Conservation (phyloP, 2,888 invertebrate genomes). For the Acleris sparsana region DNA sequence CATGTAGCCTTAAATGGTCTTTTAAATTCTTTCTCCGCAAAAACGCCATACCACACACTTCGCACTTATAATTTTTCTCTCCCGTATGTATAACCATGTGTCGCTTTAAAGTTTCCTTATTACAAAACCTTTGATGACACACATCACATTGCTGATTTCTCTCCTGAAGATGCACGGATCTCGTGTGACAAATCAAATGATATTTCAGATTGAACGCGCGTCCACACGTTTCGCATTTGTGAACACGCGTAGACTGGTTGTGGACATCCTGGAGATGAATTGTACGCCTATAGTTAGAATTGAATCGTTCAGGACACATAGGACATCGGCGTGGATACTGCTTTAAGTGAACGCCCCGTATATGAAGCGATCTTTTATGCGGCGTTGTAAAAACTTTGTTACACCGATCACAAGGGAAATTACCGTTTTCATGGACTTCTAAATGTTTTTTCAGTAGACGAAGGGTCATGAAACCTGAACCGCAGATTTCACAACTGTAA, state of each 20-base stretch:
- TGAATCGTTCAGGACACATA: constrained; percentile 74
- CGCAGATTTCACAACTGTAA: constrained; percentile 77
- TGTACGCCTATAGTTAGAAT: constrained; percentile 73
- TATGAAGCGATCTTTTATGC: constrained; percentile 68
- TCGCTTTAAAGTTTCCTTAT: constrained; percentile 80
- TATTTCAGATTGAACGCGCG: constrained; percentile 74
- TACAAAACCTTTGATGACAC: constrained; percentile 80
- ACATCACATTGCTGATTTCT: constrained; percentile 80
- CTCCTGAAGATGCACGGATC: constrained; percentile 75
- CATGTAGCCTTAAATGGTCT: constrained; percentile 72
- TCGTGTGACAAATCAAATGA: constrained; percentile 71
- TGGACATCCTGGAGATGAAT: constrained; percentile 78
- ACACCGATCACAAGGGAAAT: constrained; percentile 71
- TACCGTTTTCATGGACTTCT: constrained; percentile 75
- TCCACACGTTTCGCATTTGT: constrained; percentile 75
- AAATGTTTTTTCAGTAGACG: constrained; percentile 73
- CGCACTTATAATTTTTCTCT: constrained; percentile 81
- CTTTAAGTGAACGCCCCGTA: constrained; percentile 73
- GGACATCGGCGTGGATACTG: constrained; percentile 72
- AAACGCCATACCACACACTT: constrained; percentile 79
- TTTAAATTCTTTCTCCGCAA: constrained; percentile 74
- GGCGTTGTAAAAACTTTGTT: constrained; percentile 72
- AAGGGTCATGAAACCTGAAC: constrained; percentile 75
- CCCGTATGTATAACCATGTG: constrained; percentile 84
- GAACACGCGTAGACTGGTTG: constrained; percentile 73